Evolutionary conservation across 2,113 vertebrate genomes (phyloP).

Genomic region (Poecilia latipinna): DNA sequence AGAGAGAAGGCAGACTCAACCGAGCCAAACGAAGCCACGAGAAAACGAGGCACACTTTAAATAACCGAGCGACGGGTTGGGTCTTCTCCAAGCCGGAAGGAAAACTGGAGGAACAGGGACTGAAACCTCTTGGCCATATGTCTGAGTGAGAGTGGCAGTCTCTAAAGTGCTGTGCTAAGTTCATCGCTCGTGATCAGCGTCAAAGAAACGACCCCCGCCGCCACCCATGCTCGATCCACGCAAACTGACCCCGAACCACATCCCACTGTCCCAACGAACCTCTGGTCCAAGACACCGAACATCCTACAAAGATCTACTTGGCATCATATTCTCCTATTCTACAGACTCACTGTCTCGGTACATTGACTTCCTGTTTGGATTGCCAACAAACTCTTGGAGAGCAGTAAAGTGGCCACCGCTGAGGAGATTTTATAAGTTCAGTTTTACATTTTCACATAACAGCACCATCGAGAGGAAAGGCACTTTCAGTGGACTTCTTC

Average conservation of each 20-base stretch:
- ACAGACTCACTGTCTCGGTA: constrained; percentile 58
- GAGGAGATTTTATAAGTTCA: constrained; percentile 81
- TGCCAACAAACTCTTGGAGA: constrained; percentile 32
- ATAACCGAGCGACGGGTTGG: constrained; percentile 36
- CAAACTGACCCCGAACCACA: constrained; percentile 31
- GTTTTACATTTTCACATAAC: constrained; percentile 73
- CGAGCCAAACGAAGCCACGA: constrained; percentile 42
- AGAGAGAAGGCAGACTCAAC: constrained; percentile 33
- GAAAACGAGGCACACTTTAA: constrained; percentile 61
- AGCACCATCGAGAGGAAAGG: constrained; percentile 98
- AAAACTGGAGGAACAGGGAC: constrained; percentile 45
- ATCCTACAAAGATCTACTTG: constrained; percentile 81
- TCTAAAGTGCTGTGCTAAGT: constrained; percentile 83
- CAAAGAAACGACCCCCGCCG: not conserved
- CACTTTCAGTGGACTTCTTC: constrained; percentile 93
- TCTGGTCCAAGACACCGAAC: constrained; percentile 84
- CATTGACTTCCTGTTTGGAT: constrained; percentile 51
- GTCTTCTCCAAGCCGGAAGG: constrained; percentile 29
- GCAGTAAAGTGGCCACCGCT: constrained; percentile 61
- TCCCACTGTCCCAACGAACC: constrained; percentile 68
- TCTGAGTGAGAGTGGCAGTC: constrained; percentile 72
- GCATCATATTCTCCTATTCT: constrained; percentile 76
- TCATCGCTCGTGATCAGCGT: constrained; percentile 57
- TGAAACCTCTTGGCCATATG: constrained; percentile 57
- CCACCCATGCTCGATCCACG: constrained; percentile 1